Base-by-base conservation (phyloP, 2,797 vertebrate species). In the Sebastes elongatus region DNA sequence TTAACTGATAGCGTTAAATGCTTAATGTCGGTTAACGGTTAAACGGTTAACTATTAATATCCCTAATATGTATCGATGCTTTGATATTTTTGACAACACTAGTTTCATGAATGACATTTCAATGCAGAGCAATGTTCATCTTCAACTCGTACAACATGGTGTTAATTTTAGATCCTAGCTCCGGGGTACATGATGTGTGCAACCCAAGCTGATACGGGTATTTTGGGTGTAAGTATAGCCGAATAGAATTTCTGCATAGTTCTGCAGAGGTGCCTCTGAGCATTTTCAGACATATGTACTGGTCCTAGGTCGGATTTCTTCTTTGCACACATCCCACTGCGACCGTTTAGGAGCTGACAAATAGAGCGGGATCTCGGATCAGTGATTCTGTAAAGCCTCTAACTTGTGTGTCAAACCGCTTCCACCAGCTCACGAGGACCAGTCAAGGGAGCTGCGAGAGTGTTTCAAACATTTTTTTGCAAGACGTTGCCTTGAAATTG, bases 291-390 rank as follows among this genome's bases (percentile, higher is more conserved):
- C 63, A 57, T 69, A 76, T 56, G 38, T 32, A 53, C 74, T 62
- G 80, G 73, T 83, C 87, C 80, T 63, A 30, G 84, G 77, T 91
- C 79, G 8, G 82, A 85, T 90, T 88, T 90, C 79, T 74, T 3
- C 78, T 66, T 66, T 18, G 57, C 71, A 25, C 81, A 76, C 81
- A 57, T 85, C 84, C 87, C 83, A 78, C 69, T 84, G 82, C 80
- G 84, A 25, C 81, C 80, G 22, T 88, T 94, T 86, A 89, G 76
- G 38, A 81, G 76, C 82, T 88, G 85, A 87, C 88, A 91, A 93
- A 92, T 79, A 74, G 74, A 73, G 81, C 18, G 16, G 71, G 74
- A 81, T 80, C 64, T 83, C 10, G 46, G 83, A 89, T 92, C 90
- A 89, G 89, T 74, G 87, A 68, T 78, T 89, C 75, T 78, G 59